Evolutionary conservation across 2,797 vertebrate species (phyloP), one percentile per base, ranked within the genome.

Genomic region (Spatula versicolor): DNA sequence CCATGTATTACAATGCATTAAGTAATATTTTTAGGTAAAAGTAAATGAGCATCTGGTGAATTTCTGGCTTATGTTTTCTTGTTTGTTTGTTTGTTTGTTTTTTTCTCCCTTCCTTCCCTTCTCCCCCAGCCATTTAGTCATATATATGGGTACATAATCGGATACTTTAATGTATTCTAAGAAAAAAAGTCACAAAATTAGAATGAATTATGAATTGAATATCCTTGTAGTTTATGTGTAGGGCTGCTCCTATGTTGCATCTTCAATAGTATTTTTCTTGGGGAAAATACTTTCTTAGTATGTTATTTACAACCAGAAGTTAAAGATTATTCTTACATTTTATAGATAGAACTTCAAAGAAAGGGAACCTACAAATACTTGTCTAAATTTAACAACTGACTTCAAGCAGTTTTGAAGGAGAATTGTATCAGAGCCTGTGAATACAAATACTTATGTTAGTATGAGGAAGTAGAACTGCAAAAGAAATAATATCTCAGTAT

Each of bases 71-170:
- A 16, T 3, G 59, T 96, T 92, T 85, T 9, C 17, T 17, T 21
- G 20, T 21, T 63, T 95, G 90, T 83, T 63, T 95, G 90, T 83
- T 8, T 17, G 16, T 45, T 19, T 63, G 94, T 92, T 85, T 46
- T 92, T 85, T 46, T 11, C 45, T 46, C 45, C 45, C 11, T 46
- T 22, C 45, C 46, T 22, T 50, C 48, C 48, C 48, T 25, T 50
- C 48, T 50, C 7, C 48, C 23, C 48, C 48, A 52, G 35, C 35
- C 13, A 9, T 59, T 89, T 63, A 85, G 37, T 28, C 21, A 28
- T 5, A 7, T 18, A 1, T 69, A 39, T 87, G 43, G 28, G 31
- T 77, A 54, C 18, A 7, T 72, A 80, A 41, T 3, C 67, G 19
- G 9, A 60, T 54, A 5, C 21, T 77, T 77, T 77, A n/a, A 78